Evolutionary conservation across 2,797 vertebrate genomes (phyloP).

Genomic region (Rhabdomys pumilio): DNA sequence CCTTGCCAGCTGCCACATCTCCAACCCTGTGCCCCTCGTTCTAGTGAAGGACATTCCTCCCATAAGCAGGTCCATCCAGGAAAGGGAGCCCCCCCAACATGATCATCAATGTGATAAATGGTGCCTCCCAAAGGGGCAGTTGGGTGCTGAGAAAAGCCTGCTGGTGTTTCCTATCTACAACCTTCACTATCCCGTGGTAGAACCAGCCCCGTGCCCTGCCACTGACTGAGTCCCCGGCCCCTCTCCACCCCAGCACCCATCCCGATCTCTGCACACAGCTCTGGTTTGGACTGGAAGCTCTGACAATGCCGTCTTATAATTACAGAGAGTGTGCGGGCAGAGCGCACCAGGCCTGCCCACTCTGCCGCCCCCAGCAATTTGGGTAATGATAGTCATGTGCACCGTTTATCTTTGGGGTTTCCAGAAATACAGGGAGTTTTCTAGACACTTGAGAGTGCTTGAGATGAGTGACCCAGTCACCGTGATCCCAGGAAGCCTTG

Average conservation of each 20-base stretch:
- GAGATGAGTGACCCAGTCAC: not conserved
- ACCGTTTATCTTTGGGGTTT: conserved; percentile 88
- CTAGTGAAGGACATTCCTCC: not conserved
- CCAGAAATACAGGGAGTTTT: conserved; percentile 83
- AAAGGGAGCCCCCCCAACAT: not conserved
- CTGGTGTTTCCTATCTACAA: not conserved
- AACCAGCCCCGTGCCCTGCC: conserved; percentile 28
- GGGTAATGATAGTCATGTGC: conserved; percentile 89
- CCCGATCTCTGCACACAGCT: conserved; percentile 83
- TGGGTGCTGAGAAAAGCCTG: not conserved
- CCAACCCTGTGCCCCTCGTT: not conserved
- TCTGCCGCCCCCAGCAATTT: conserved; percentile 88
- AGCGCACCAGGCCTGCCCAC: conserved; percentile 75
- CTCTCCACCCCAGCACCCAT: conserved; percentile 78
- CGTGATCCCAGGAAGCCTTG: not conserved
- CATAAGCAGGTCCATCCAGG: no score
- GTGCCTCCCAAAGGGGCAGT: not conserved
- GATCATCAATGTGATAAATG: not conserved
- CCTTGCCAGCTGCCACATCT: not conserved
- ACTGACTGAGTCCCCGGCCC: conserved; percentile 48
- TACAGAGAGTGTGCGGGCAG: conserved; percentile 83
- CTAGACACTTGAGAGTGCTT: conserved; percentile 76
- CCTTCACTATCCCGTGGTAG: not conserved
- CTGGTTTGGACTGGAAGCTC: conserved; percentile 88
- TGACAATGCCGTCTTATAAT: conserved; percentile 88